Conservation (phyloP, 2,888 invertebrate species). For the Heteropelma amictum region DNA sequence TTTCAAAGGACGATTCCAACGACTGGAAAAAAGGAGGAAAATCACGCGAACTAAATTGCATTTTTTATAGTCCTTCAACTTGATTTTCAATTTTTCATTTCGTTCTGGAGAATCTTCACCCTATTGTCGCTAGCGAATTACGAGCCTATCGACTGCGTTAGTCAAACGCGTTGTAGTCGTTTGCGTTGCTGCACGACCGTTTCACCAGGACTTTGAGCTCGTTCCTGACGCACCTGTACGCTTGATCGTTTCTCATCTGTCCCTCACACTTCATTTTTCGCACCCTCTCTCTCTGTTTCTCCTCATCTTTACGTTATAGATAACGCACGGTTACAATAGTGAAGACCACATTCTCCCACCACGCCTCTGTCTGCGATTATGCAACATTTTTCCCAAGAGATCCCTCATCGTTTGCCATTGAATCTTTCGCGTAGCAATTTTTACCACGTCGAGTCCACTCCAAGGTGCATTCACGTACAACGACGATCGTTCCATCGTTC, state of each 20-base stretch:
- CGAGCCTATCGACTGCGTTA: too few relatives aligned
- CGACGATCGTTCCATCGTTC: conserved; percentile 18
- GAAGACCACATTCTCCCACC: conserved; percentile 10
- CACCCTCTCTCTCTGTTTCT: conserved; percentile 29
- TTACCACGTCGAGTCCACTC: conserved; percentile 25
- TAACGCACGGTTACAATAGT: conserved; percentile 45
- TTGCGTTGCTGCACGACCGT: conserved; percentile 2
- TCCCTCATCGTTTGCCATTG: too few relatives aligned
- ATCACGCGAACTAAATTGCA: too few relatives aligned
- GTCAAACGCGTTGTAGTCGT: background rate
- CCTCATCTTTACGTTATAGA: conserved; percentile 17
- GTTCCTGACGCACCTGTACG: conserved; percentile 25
- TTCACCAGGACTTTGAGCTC: conserved; percentile 8
- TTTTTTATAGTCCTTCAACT: background rate
- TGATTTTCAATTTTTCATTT: background rate
- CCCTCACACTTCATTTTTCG: background rate
- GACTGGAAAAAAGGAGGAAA: too few relatives aligned
- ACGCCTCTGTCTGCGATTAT: background rate
- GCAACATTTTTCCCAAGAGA: background rate
- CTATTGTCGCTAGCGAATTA: too few relatives aligned
- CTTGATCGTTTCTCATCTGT: background rate
- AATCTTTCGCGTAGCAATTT: conserved; percentile 25
- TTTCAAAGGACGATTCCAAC: too few relatives aligned
- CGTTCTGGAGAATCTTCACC: background rate
- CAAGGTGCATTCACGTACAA: conserved; percentile 27